These are phyloP conservation scores for Mongoloraphidia duomilia DNA, from an alignment of 2,888 invertebrate genomes.

Conservation along the genomic window DNA sequence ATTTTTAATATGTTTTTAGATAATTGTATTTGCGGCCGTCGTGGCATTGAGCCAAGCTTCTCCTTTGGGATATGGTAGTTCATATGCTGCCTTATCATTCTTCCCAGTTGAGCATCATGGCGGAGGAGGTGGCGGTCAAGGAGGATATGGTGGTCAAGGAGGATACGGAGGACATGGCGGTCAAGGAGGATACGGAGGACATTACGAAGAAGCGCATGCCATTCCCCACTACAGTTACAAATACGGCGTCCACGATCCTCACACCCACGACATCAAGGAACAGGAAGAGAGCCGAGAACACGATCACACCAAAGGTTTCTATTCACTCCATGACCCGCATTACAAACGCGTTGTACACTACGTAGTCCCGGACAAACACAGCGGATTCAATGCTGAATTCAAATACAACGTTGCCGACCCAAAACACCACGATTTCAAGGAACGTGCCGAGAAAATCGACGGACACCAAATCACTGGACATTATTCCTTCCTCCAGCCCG, in stretches of 20 bases:
- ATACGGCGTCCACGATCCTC: constrained; percentile 32
- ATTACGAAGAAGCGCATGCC: too few species aligned
- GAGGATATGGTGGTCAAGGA: too few species aligned
- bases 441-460: constrained; percentile 10
- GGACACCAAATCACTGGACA: constrained; percentile 13
- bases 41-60: too few species aligned
- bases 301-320: constrained; percentile 35
- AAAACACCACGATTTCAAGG: constrained; percentile 3
- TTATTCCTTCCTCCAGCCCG: constrained; percentile 11
- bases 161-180: too few species aligned
- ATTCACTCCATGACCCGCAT: constrained; percentile 18
- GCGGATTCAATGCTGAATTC: constrained; percentile 10
- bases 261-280: constrained; percentile 36
- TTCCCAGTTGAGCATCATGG: too few species aligned
- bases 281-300: constrained; percentile 37
- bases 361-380: constrained; percentile 15
- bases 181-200: too few species aligned
- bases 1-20: too few species aligned
- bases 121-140: too few species aligned
- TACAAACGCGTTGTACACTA: constrained; percentile 17
- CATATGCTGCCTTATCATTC: too few species aligned
- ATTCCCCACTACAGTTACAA: constrained; percentile 23
- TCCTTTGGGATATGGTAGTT: too few species aligned
- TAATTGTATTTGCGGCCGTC: too few species aligned
- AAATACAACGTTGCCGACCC: too few species aligned